Conservation (phyloP, 2,113 vertebrate species). For the Saimiri boliviensis region DNA sequence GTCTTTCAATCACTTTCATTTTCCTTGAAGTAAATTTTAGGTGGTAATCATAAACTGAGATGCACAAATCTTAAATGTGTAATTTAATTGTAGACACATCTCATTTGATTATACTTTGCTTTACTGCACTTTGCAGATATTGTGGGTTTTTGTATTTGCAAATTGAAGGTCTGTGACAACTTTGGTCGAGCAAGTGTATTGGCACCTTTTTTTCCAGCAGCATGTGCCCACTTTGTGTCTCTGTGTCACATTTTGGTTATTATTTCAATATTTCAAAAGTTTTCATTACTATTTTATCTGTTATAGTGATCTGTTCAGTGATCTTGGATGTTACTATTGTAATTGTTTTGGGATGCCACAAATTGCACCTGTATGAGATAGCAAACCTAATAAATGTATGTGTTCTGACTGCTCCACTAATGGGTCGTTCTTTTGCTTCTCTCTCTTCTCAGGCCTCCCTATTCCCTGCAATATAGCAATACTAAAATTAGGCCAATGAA, state of each 20-base stretch:
- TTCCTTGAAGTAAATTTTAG: not conserved
- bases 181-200: not conserved
- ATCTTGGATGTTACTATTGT: not conserved
- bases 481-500: not conserved
- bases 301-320: not conserved
- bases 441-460: not conserved
- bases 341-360: not conserved
- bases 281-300: not conserved
- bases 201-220: not conserved
- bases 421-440: not conserved
- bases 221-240: not conserved
- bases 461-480: not conserved
- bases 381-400: not conserved
- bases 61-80: not conserved
- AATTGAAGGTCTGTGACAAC: not conserved
- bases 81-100: not conserved
- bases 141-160: not conserved
- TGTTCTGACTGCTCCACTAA: not conserved
- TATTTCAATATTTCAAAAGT: not conserved
- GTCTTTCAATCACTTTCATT: not conserved
- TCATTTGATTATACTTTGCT: not conserved
- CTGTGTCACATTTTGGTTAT: not conserved
- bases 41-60: not conserved
- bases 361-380: not conserved
- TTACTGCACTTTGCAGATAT: not conserved